Conservation (phyloP, 2,888 invertebrate genomes). For the Eupithecia pulchellata region DNA sequence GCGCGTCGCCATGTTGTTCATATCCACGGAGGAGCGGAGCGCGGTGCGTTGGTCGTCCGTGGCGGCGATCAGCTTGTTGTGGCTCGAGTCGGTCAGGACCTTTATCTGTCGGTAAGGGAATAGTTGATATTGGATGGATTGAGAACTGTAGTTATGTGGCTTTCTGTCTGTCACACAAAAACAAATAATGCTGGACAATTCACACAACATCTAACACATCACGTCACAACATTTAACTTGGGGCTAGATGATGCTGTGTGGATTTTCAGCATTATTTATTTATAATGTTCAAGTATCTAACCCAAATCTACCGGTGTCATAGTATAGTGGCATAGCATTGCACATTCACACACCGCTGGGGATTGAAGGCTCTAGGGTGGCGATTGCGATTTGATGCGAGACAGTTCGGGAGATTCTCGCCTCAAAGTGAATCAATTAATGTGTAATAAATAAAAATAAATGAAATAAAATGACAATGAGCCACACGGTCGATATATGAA, state of each 20-base stretch:
- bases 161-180: background rate
- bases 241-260: too few relatives aligned
- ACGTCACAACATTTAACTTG: too few relatives aligned
- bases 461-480: too few relatives aligned
- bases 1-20: slow-evolving; percentile 33
- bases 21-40: slow-evolving; percentile 25
- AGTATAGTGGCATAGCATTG: background rate
- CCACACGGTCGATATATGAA: background rate
- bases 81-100: slow-evolving; percentile 40
- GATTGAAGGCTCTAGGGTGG: background rate
- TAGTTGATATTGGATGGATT: background rate
- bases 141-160: background rate
- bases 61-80: slow-evolving; percentile 24
- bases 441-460: too few relatives aligned
- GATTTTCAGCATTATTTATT: too few relatives aligned
- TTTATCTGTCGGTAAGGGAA: slow-evolving; percentile 49
- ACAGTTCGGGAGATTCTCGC: background rate
- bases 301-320: background rate
- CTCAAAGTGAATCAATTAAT: too few relatives aligned
- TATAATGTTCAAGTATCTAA: too few relatives aligned
- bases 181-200: too few relatives aligned
- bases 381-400: background rate
- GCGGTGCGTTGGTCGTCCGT: slow-evolving; percentile 30
- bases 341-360: too few relatives aligned
- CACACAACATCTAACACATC: too few relatives aligned